phyloP scores from a whole-genome alignment of 2,888 invertebrate genomes.

The Cremastinae sp. region DNA sequence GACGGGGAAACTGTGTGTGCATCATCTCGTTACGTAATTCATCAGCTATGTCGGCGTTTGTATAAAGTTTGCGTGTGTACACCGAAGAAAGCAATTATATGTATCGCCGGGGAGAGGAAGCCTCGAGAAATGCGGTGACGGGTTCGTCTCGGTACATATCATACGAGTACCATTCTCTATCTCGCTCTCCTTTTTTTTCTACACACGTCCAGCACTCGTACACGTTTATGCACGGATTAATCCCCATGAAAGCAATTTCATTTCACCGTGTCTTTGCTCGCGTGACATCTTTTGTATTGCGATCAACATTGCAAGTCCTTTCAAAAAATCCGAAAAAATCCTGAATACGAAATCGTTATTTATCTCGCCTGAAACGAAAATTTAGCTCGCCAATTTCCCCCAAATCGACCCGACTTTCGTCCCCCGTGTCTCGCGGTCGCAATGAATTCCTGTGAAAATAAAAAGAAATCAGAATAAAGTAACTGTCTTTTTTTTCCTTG shows the following conservation, averaged over 20 bases:
- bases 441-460: too few species aligned
- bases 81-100: slow-evolving; percentile 60
- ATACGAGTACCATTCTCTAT: background rate
- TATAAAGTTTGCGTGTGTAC: slow-evolving; percentile 47
- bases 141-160: slow-evolving; percentile 30
- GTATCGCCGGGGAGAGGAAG: slow-evolving; percentile 30
- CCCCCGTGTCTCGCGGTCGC: too few species aligned
- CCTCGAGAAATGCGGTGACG: slow-evolving; percentile 46
- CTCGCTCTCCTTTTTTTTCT: background rate
- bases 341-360: too few species aligned
- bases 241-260: slow-evolving; percentile 45
- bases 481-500: too few species aligned
- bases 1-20: slow-evolving; percentile 41
- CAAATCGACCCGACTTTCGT: too few species aligned
- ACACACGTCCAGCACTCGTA: slow-evolving; percentile 9
- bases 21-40: slow-evolving; percentile 60
- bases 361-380: too few species aligned
- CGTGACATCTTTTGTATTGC: slow-evolving; percentile 11
- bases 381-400: too few species aligned
- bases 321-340: background rate
- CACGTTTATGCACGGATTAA: slow-evolving; percentile 14
- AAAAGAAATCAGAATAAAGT: too few species aligned
- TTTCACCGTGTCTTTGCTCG: slow-evolving; percentile 33
- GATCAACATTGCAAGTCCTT: background rate
- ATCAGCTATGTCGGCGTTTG: slow-evolving; percentile 50